These are phyloP conservation scores for Cantharis rufa DNA, from an alignment of 2,888 invertebrate species.

Conservation along the genomic window DNA sequence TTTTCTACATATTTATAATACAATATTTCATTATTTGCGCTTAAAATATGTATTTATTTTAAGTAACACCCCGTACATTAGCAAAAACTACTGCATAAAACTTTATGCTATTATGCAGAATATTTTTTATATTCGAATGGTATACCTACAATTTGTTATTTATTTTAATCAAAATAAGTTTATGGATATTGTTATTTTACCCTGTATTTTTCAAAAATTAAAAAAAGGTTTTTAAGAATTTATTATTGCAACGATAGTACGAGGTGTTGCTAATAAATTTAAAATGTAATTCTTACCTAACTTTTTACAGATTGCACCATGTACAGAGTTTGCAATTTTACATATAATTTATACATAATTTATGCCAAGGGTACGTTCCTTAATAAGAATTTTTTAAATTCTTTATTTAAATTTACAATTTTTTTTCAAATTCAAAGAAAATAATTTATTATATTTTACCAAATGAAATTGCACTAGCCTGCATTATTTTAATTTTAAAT, in stretches of 20 bases:
- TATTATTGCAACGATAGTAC: conserved; percentile 41
- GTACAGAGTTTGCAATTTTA: conserved; percentile 51
- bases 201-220: conserved; percentile 46
- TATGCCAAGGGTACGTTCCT: conserved; percentile 58
- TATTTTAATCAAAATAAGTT: conserved; percentile 45
- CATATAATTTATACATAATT: conserved; percentile 52
- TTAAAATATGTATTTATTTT: conserved; percentile 33
- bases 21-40: conserved; percentile 46
- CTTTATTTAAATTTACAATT: conserved; percentile 40
- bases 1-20: conserved; percentile 52
- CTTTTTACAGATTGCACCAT: conserved; percentile 56
- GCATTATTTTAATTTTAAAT: conserved; percentile 21
- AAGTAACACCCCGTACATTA: conserved; percentile 50
- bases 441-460: conserved; percentile 16
- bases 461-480: conserved; percentile 40
- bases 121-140: conserved; percentile 33
- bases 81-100: conserved; percentile 18
- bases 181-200: conserved; percentile 54
- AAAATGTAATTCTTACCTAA: conserved; percentile 34
- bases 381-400: conserved; percentile 38
- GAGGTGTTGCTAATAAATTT: conserved; percentile 48
- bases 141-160: conserved; percentile 44
- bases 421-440: conserved; percentile 9
- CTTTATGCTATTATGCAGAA: neutral
- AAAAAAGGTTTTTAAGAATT: neutral